Base-by-base conservation (phyloP, 2,888 invertebrate genomes). In the Laspeyria flexula region DNA sequence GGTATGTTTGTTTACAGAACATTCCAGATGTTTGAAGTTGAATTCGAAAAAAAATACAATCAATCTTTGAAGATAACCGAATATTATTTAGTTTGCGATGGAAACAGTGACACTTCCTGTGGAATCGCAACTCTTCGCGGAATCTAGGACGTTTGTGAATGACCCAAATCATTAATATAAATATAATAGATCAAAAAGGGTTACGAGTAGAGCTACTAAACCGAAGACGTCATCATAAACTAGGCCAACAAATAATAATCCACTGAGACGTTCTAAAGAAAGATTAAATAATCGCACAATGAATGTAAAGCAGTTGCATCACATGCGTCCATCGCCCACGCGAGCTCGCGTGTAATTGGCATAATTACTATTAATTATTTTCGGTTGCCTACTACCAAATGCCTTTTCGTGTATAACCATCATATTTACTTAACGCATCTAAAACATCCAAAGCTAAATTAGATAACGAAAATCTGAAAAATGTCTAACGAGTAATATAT, bases 321-420 rank as follows among this genome's bases (percentile, higher is more conserved):
- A 75, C 67, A 58, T 66, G 56, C 73, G 69, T 81, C 81, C 79
- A 83, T 86, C 73, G 69, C 82, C 81, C 79, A 83, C 86, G 79
- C 82, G 56, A 52, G 39, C 65, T 72, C 70, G 76, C 73, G 71
- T 73, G 75, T 86, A 85, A 86, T 88, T 89, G 86, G 73, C 79
- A 68, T 86, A 84, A 88, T 90, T 84, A 85, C 50, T 66, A 75
- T 65, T 81, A 77, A 85, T 88, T 84, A 85, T 82, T 84, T 82
- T 83, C 75, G 79, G 75, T 77, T 73, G 65, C 73, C 68, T 72
- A 74, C 71, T 63, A 70, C 57, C 71, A 58, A 70, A 66, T 63
- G 61, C 57, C 51, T 59, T 59, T 54, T 63, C 60, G 55, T 61
- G 52, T 55, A 51, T 39, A 43, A 54, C 39, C 48, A 52, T 51